Conservation (phyloP, 37 sponge, comb jelly and placozoan species). For the Haliclona indistincta region DNA sequence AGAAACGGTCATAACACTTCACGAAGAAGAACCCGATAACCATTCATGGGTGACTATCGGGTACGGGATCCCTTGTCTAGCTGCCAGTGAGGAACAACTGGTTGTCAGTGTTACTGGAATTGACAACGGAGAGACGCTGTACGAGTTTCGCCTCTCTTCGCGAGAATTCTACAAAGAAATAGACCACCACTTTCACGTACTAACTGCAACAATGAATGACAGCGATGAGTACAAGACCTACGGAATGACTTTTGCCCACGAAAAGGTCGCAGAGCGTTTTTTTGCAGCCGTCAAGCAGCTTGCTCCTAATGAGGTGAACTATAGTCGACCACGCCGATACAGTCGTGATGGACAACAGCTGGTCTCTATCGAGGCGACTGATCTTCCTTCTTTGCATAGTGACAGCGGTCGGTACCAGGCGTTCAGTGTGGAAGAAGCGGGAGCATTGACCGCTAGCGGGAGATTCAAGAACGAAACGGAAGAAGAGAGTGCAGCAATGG, state of each 20-base stretch:
- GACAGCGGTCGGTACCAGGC: background rate
- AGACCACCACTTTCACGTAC: slow-evolving; percentile 39
- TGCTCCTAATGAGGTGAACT: background rate
- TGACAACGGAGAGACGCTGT: slow-evolving; percentile 20
- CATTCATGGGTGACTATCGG: slow-evolving; percentile 28
- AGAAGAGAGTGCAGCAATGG: slow-evolving; percentile 2
- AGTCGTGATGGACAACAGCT: background rate
- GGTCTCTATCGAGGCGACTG: background rate
- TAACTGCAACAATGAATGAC: background rate
- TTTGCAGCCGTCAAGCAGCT: background rate
- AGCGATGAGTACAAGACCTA: background rate
- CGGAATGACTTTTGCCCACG: slow-evolving; percentile 49
- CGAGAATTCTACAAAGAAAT: slow-evolving; percentile 16
- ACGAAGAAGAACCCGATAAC: background rate
- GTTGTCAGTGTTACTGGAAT: slow-evolving; percentile 11
- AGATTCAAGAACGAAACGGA: background rate
- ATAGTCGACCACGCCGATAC: too few species aligned
- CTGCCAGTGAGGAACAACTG: slow-evolving; percentile 15
- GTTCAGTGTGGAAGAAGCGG: background rate
- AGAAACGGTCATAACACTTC: slow-evolving; percentile 41
- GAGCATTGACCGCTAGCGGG: background rate
- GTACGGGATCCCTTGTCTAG: slow-evolving; percentile 45
- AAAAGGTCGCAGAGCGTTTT: slow-evolving; percentile 20
- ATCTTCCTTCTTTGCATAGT: background rate
- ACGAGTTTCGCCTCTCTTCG: slow-evolving; percentile 5